Base-by-base conservation (phyloP, 2,888 invertebrate genomes). In the Chironomus tentans region DNA sequence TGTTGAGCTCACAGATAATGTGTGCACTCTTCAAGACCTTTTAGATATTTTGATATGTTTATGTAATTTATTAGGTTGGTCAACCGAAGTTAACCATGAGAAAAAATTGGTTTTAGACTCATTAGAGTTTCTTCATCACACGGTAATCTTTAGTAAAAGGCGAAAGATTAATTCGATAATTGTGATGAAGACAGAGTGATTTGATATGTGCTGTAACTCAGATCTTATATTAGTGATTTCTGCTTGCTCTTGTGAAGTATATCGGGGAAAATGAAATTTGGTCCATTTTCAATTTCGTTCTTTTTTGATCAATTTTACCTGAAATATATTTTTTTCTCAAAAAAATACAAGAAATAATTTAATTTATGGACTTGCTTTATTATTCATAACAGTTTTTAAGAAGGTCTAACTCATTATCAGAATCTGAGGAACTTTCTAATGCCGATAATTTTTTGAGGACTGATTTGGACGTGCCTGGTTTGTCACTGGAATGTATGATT, bases 121-220 rank as follows among this genome's bases (percentile, higher is more conserved):
- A 70, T 70, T 70, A 48, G 70, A 50, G 47, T 50, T 50, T 70
- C 50, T 24, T 21, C 50, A 70, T 70, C 70, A 46, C 73, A 73
- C 62, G 73, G 62, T 46, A 73, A 62, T 73, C 62, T 73, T 73
- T 73, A 73, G 61, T 73, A 73, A 73, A 73, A 73, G 62, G 73
- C 62, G 61, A 73, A 73, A 73, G 56, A 56, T 56, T 56, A 56
- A 56, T 56, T 56, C 56, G 56, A 56, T 56, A 15, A 15, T 56
- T 56, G 56, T 56, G 56, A 56, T 56, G 56, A 56, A 56, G 18
- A 56, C n/a, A 56, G 56, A 56, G 56, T 56, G 18, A 56, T 56
- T 56, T 56, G n/a, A 15, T 18, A 15, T 15, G 38, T 18, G 2
- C 5, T 6, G 1, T 0, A 15, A 15, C 7, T 56, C 18, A 15